phyloP scores from a whole-genome alignment of 2,888 invertebrate species.

The Gasteruption jaculator region DNA sequence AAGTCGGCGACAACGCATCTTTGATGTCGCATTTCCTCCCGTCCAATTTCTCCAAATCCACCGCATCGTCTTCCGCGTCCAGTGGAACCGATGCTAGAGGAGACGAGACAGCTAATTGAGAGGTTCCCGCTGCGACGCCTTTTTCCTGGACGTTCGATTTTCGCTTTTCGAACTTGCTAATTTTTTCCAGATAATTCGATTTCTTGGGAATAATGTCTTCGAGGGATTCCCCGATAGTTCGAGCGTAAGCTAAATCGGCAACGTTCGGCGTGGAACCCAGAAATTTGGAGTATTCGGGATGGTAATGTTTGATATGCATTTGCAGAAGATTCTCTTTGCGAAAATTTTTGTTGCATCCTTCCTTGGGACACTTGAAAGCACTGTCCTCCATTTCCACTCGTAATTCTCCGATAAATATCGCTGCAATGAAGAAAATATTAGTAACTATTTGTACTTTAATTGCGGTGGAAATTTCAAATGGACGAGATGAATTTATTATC shows the following conservation, averaged over 20 bases:
- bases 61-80: constrained; percentile 27
- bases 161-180: constrained; percentile 36
- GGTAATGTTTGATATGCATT: constrained; percentile 95
- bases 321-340: constrained; percentile 85
- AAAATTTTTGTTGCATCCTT: constrained; percentile 83
- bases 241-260: constrained; percentile 77
- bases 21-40: constrained; percentile 33
- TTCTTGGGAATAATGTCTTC: constrained; percentile 50
- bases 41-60: constrained; percentile 26
- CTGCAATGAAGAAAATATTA: constrained; percentile 61
- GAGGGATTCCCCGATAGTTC: constrained; percentile 64
- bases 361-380: constrained; percentile 68
- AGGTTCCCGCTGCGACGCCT: constrained; percentile 7
- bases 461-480: constrained; percentile 4
- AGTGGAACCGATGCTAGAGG: constrained; percentile 15
- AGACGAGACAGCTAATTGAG: constrained; percentile 22
- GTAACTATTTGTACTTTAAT: constrained; percentile 48
- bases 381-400: constrained; percentile 67
- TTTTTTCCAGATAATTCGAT: constrained; percentile 48
- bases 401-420: constrained; percentile 46
- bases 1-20: constrained; percentile 33
- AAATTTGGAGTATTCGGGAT: constrained; percentile 72
- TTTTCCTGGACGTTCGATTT: constrained; percentile 25
- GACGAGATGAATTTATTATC: constrained; percentile 8
- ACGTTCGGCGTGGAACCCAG: constrained; percentile 81